Conservation (phyloP, 2,113 vertebrate species). For the Sus scrofa region T2T-Sscrofa CM000813.6:12849501-12850000, state of each 20-base stretch:
- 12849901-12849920: constrained; percentile 34
- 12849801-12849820: background rate
- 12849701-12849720: background rate
- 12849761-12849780: background rate
- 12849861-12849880: background rate
- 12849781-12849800: background rate
- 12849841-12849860: background rate
- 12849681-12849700: background rate
- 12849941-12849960: background rate
- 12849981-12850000: background rate
- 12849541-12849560: background rate
- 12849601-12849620: background rate
- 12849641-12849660: background rate
- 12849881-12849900: background rate
- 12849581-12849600: background rate
- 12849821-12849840: background rate
- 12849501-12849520: too few species aligned
- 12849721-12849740: constrained; percentile 6
- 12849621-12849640: background rate
- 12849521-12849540: too few species aligned
- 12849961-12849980: background rate
- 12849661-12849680: background rate
- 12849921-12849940: background rate
- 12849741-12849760: background rate
- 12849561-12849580: background rate